Evolutionary conservation across 2,888 invertebrate species (phyloP), one percentile per base, ranked within the genome.

Genomic region (Coecobrya sp.): DNA sequence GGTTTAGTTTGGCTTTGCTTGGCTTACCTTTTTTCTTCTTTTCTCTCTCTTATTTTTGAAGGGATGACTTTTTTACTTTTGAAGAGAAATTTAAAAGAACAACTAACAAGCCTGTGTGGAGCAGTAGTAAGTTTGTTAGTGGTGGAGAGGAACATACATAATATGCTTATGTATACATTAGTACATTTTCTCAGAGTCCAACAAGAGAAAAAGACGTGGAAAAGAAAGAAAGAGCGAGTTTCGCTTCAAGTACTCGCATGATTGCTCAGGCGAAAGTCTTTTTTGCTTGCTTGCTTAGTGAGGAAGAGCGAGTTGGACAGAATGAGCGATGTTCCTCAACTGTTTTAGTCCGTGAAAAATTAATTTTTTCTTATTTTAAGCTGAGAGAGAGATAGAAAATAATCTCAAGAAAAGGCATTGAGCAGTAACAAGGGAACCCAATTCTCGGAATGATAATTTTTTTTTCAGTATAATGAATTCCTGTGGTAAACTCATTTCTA

Each of bases 351-450:
- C 93, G 93, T 95, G 93, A 94, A 94, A 94, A 95, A 94, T 94
- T 94, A 94, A 95, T 94, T 94, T 95, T 94, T 94, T 94, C 94
- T n/a, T n/a, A 94, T 94, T 95, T 94, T 93, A 94, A 93, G 93
- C 87, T 79, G 92, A 93, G 90, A 10, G 92, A 88, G 84, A 82
- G 62, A 65, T 22, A 25, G 30, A 68, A 52, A 81, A 55, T 13
- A 52, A 30, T 55, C 45, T 27, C 27, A 82, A 42, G 45, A 82
- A 22, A 16, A 42, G 36, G 11, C 7, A 16, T 19, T 36, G 36
- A 68, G 36, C n/a, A 81, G 27, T 19, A 55, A 82, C 82, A 84
- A 94, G 92, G 93, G 92, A 93, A 93, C 92, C 91, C 93, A 93
- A 94, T 94, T 95, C 94, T 94, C 93, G 94, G 94, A 91, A 95